Evolutionary conservation across 2,113 vertebrate species (phyloP), one percentile per base, ranked within the genome.

Genomic region (Sula dactylatra): DNA sequence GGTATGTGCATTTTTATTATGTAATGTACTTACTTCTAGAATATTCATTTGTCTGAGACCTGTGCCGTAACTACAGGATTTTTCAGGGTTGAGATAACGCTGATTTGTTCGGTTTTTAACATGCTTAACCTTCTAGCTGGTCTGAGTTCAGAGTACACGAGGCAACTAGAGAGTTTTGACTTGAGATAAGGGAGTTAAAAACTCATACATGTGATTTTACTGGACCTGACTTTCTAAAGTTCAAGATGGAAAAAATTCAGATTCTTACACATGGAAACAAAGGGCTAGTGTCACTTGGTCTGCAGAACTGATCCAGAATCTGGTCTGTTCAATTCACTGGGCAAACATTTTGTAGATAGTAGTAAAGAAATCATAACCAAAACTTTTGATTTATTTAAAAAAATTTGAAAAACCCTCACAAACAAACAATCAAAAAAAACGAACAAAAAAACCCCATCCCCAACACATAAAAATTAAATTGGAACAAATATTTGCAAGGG

Each of bases 1-100:
- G 91, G 66, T 90, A 95, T 93, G 87, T 95, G 61, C 59, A n/a
- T 97, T 98, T 97, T 97, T 94, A 94, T 96, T 91, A 93, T 88
- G 69, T 27, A 76, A 54, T 27, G 36, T 55, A 86, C 34, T 93
- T 55, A 86, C 34, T 93, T 85, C 45, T 58, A 54, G 74, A 90
- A 81, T 91, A 92, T 95, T 90, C 50, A 84, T 96, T 95, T 95
- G 38, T 70, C 92, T 97, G 77, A 91, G 58, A 91, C 62, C 81
- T 71, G 36, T 47, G 56, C 52, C 82, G 40, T 70, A 93, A 42
- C 67, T 77, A 27, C 40, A 76, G 52, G 44, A 67, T 61, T 88
- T 95, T 44, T 85, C 50, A 73, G 40, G 24, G 26, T 64, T 92
- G 45, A 25, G 50, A 64, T 82, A 87, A 90, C 24, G 69, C 22